phyloP scores from a whole-genome alignment of 2,888 invertebrate genomes.

The Megastigmus dorsalis region DNA sequence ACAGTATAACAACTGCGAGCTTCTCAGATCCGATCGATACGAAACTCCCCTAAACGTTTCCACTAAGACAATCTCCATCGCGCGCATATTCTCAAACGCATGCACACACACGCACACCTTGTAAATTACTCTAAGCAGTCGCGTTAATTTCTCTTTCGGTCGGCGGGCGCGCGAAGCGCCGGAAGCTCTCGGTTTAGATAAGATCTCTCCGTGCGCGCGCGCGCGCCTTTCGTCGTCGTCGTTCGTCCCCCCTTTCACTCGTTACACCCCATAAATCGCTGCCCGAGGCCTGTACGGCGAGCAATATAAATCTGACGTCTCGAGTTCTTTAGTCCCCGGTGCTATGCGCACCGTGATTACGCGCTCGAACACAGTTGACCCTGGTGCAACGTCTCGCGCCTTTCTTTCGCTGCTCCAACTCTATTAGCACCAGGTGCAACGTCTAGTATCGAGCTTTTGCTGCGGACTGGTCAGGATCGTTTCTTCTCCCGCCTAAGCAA shows the following conservation, averaged over 20 bases:
- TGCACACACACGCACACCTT: constrained; percentile 45
- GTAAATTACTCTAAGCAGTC: constrained; percentile 34
- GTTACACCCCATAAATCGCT: constrained; percentile 71
- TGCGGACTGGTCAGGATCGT: no score
- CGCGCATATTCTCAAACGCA: background rate
- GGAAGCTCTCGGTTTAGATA: constrained; percentile 73
- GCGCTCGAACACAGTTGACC: background rate
- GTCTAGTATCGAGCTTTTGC: no score
- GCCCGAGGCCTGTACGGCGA: constrained; percentile 60
- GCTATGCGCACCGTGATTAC: background rate
- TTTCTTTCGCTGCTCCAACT: no score
- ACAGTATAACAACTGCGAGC: no score
- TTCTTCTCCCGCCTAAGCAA: no score
- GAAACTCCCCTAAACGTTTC: no score
- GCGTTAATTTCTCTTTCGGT: constrained; percentile 44
- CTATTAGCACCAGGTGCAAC: no score
- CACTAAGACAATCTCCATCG: background rate
- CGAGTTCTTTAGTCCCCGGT: no score
- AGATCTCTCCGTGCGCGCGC: constrained; percentile 61
- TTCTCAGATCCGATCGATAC: no score
- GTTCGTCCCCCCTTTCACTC: constrained; percentile 61
- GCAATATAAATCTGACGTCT: no score
- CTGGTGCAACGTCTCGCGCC: background rate
- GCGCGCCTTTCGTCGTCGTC: constrained; percentile 43
- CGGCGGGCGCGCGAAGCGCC: constrained; percentile 49